These are phyloP conservation scores for Paratilapia polleni DNA, from an alignment of 2,113 vertebrate species.

Conservation along the genomic window DNA sequence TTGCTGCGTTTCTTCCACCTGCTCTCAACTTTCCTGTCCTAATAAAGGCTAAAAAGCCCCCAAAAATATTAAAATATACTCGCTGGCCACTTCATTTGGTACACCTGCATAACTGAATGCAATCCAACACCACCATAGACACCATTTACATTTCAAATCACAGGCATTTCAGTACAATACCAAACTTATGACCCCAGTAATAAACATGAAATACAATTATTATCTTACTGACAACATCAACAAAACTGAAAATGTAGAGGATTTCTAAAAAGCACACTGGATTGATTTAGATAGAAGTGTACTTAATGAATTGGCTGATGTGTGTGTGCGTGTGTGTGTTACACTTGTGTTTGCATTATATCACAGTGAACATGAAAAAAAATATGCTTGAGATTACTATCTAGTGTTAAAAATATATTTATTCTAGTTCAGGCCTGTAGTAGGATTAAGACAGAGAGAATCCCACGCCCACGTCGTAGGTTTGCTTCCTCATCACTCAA, in stretches of 20 bases:
- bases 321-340: background rate
- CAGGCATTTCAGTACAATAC: background rate
- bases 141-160: background rate
- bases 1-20: background rate
- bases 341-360: background rate
- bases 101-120: background rate
- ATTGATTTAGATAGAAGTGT: background rate
- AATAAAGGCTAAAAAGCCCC: background rate
- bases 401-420: background rate
- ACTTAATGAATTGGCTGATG: background rate
- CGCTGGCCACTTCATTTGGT: background rate
- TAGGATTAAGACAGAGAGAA: background rate
- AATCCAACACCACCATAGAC: background rate
- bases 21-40: background rate
- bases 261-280: background rate
- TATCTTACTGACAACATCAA: background rate
- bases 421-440: background rate
- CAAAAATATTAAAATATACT: background rate
- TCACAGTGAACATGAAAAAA: background rate
- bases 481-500: conserved; percentile 21
- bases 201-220: background rate
- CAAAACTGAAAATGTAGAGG: background rate
- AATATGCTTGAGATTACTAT: background rate
- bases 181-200: background rate
- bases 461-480: background rate